Evolutionary conservation across 2,888 invertebrate genomes (phyloP).

Genomic region (Plebejus melissa): DNA sequence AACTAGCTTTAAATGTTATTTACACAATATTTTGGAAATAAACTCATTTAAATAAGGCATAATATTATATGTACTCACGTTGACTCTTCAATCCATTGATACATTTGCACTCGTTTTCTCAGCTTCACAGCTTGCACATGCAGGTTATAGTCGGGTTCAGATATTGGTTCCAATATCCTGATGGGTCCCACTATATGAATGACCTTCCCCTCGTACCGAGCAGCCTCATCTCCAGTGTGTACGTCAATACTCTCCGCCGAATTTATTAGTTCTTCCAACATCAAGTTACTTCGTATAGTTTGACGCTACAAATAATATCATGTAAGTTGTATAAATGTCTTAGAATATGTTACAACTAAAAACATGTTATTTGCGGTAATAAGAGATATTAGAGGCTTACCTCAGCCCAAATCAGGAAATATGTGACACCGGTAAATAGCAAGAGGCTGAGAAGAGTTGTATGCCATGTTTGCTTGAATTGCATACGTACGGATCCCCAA

Average conservation of each 20-base stretch:
- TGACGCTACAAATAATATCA: conserved; percentile 78
- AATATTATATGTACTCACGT: conserved; percentile 53
- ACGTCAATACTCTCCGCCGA: conserved; percentile 80
- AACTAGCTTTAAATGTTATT: too few relatives aligned
- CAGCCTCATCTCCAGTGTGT: conserved; percentile 83
- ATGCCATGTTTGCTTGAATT: conserved; percentile 85
- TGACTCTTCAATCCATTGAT: conserved; percentile 93
- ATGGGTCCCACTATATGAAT: conserved; percentile 88
- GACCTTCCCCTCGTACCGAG: conserved; percentile 85
- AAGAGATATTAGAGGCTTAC: conserved; percentile 57
- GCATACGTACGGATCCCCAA: conserved; percentile 63
- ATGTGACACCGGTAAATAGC: conserved; percentile 82
- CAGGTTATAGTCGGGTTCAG: conserved; percentile 92
- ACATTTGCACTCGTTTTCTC: conserved; percentile 93
- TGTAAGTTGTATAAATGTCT: neutral
- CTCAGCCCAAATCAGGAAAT: conserved; percentile 91
- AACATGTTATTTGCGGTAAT: neutral
- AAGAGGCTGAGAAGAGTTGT: conserved; percentile 84
- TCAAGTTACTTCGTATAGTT: conserved; percentile 88
- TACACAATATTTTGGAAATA: neutral
- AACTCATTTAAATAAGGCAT: neutral
- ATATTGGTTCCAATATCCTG: conserved; percentile 87
- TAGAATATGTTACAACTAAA: neutral
- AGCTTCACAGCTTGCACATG: conserved; percentile 91
- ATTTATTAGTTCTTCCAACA: conserved; percentile 86